Base-by-base conservation (phyloP, 2,113 vertebrate genomes). In the Cacatua alba region DNA sequence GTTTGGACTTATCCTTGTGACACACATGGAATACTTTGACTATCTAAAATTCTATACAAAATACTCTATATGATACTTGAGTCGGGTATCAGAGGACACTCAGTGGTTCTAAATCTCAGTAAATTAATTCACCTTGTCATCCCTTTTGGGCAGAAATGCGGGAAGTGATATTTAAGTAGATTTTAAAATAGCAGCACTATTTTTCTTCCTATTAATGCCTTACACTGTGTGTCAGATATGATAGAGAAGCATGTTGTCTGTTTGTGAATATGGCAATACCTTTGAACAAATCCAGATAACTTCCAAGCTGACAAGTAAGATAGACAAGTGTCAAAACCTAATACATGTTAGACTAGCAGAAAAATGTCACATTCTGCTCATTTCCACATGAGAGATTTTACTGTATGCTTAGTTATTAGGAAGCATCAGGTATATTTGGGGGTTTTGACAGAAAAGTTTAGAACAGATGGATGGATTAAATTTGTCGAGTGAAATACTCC, bases 261-360 rank as follows among this genome's bases (percentile, higher is more conserved):
- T 49, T 92, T 89, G 75, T 63, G 77, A 60, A 65, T 31, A 51
- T 80, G 72, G 83, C 74, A 76, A 24, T 76, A 85, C 57, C 83
- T 96, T 57, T 92, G 83, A 95, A 77, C 25, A 85, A 92, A 94
- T 82, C 41, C 92, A 69, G 86, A 85, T 92, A 82, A 81, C 41
- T 96, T 94, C 70, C 5, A 62, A 82, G 78, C 90, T 94, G 91
- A 84, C 90, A 87, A 69, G 67, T 63, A 33, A 92, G 96, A 97
- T 3, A 89, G 96, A 89, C 96, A 92, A 96, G 88, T 94, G 94
- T 96, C 94, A 92, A 94, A 97, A 46, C 65, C 48, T 65, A 63
- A 92, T 57, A 71, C 37, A 37, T 74, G 18, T 94, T 62, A 74
- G 65, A 84, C 77, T 85, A 87, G 80, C 83, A 82, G 83, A 88